phyloP scores from a whole-genome alignment of 2,888 invertebrate species.

The Deilephila porcellus region DNA sequence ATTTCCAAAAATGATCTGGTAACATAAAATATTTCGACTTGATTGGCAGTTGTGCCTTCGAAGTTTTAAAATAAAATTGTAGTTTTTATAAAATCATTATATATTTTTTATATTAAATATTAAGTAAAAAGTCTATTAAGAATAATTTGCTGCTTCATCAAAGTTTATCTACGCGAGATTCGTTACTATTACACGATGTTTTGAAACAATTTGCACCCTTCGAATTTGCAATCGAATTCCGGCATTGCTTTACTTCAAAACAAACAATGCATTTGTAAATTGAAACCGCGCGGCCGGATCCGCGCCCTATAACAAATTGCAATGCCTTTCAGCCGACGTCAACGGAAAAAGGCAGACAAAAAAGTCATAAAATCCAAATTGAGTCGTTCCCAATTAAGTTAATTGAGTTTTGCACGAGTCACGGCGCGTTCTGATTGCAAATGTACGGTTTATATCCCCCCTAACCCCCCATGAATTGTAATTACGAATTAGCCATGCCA shows the following conservation, averaged over 20 bases:
- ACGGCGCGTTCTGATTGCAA: constrained; percentile 56
- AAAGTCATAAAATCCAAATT: constrained; percentile 60
- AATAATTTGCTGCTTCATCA: no score
- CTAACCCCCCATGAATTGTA: constrained; percentile 60
- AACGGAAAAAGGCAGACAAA: constrained; percentile 14
- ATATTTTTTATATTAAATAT: no score
- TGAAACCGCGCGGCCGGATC: neutral
- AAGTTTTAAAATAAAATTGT: no score
- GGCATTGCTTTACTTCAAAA: neutral
- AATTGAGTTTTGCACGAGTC: constrained; percentile 60
- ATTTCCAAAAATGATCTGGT: no score
- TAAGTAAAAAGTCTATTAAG: no score
- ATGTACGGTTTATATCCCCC: constrained; percentile 55
- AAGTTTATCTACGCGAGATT: no score
- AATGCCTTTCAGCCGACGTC: neutral
- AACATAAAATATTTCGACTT: no score
- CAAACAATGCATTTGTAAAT: neutral
- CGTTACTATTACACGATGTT: no score
- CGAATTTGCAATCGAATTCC: no score
- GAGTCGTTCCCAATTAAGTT: constrained; percentile 66
- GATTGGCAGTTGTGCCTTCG: no score
- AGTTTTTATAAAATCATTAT: no score
- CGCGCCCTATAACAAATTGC: neutral
- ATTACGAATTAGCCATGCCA: constrained; percentile 41
- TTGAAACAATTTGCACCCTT: no score